phyloP scores from a whole-genome alignment of 2,888 invertebrate genomes.

The Coelinius sp. region DNA sequence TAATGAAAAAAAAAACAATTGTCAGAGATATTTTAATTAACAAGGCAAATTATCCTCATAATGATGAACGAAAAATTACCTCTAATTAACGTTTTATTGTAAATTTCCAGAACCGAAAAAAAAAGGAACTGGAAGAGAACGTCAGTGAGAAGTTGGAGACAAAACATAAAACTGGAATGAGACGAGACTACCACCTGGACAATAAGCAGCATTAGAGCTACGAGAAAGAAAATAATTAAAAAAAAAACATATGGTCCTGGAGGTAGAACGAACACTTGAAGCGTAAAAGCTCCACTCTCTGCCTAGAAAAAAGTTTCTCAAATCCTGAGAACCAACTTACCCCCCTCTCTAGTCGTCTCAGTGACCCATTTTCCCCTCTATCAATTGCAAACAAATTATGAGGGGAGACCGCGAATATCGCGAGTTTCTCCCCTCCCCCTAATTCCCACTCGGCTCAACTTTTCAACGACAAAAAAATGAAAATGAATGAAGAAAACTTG shows the following conservation, averaged over 20 bases:
- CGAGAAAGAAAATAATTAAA: neutral
- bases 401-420: neutral
- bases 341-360: too few species aligned
- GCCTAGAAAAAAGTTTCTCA: neutral
- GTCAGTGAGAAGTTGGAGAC: neutral
- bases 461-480: neutral
- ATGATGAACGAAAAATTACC: neutral
- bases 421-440: neutral
- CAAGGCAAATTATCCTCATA: neutral
- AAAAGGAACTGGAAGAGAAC: too few species aligned
- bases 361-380: neutral
- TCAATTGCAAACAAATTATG: constrained; percentile 8
- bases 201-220: neutral
- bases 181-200: neutral
- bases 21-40: neutral
- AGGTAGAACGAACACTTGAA: neutral
- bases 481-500: neutral
- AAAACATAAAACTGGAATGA: neutral
- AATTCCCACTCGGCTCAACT: neutral
- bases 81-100: neutral
- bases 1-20: neutral
- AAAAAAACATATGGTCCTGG: neutral
- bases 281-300: neutral
- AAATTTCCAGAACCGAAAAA: neutral
- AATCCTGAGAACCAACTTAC: neutral